Evolutionary conservation across 2,888 invertebrate genomes (phyloP), one percentile per base, ranked within the genome.

Genomic region (Aphidius colemani): DNA sequence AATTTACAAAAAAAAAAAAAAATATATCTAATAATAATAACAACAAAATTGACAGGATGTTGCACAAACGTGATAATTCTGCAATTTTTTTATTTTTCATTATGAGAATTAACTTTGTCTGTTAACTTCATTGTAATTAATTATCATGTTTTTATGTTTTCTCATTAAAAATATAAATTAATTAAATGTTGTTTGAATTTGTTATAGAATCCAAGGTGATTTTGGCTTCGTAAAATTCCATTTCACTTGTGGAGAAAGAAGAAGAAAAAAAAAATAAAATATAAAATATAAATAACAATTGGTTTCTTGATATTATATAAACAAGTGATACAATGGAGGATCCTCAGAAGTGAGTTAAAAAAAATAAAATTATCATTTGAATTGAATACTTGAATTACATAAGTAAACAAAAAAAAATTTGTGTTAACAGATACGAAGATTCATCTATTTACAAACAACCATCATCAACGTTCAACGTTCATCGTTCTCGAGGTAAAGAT

Each of bases 141-240:
- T 30, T 30, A 5, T 30, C 30, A 5, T 3, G 5, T 30, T 30
- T 30, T 30, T 30, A 44, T 55, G 7, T 43, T 6, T 44, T 30
- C 8, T 11, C 3, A 55, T 43, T 55, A 7, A 43, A 9, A 4
- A 8, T 13, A 6, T 3, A 18, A 43, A 11, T 45, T 40, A 49
- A 41, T 51, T 58, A 8, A 44, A 53, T 62, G 48, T 30, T 53
- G 18, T 53, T 43, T 56, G 45, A n/a, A 13, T 56, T 66, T 61
- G 44, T 70, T 72, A 6, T 72, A 78, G 75, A 75, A 72, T 69
- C 74, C 71, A 66, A 79, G 80, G 77, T 79, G 78, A 76, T 78
- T 71, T 69, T 70, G 61, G 68, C 69, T 72, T 8, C 40, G 59
- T 61, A 66, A 66, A 63, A 69, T 69, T 69, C 67, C 56, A 63